These are phyloP conservation scores for Corydoras maculifer DNA, from an alignment of 2,113 vertebrate species.

Conservation along the genomic window DNA sequence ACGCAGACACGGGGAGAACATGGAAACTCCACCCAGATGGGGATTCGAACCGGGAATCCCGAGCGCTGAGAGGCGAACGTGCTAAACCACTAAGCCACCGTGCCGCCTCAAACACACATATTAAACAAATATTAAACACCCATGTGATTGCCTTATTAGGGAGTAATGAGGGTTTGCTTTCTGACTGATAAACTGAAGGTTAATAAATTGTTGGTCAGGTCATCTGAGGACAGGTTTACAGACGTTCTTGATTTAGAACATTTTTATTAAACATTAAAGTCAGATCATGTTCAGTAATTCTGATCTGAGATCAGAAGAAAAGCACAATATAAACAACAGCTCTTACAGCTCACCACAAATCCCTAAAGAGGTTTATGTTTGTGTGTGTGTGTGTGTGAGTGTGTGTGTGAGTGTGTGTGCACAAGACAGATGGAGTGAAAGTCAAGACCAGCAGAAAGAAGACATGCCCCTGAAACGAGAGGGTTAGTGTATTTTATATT, in stretches of 20 bases:
- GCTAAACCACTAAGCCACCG: too few species aligned
- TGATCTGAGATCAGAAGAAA: neutral
- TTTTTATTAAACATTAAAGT: too few species aligned
- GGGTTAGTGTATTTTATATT: slow-evolving; percentile 25
- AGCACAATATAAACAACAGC: slow-evolving; percentile 2
- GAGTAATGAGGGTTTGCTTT: too few species aligned
- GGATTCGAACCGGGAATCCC: too few species aligned
- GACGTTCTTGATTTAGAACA: too few species aligned
- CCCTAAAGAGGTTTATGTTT: slow-evolving; percentile 41
- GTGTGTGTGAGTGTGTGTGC: neutral
- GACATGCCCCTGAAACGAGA: slow-evolving; percentile 34
- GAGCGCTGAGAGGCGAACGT: too few species aligned
- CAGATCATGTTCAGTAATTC: neutral
- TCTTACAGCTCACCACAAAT: slow-evolving; percentile 7
- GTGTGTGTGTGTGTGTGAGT: slow-evolving; percentile 18
- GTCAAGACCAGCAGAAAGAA: neutral
- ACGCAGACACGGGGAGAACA: too few species aligned
- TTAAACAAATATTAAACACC: neutral
- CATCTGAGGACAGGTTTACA: too few species aligned
- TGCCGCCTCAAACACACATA: neutral
- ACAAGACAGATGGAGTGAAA: slow-evolving; percentile 11
- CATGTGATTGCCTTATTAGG: neutral
- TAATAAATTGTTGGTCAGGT: too few species aligned
- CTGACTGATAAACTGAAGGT: too few species aligned
- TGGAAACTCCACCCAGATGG: too few species aligned